Evolutionary conservation across 2,888 invertebrate species (phyloP), one percentile per base, ranked within the genome.

Genomic region (Drosophila prolongata): DNA sequence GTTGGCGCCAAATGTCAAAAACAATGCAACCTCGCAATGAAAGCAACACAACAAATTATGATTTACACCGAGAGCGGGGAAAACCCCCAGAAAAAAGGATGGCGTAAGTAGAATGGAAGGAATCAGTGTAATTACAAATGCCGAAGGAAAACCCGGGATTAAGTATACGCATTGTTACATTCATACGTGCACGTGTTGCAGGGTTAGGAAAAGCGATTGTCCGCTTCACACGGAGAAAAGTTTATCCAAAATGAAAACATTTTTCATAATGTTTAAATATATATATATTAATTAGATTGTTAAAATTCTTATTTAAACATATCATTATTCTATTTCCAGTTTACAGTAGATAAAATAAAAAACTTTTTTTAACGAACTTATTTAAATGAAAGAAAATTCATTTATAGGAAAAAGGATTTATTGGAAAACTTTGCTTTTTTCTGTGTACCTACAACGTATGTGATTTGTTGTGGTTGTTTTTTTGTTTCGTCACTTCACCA

Each of bases 1-100:
- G 78, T 80, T 85, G 82, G 83, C 82, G 86, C 82, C 82, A 80
- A 85, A 86, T 82, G 83, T 77, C 83, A 80, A 83, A 75, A 83
- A 83, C 82, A 85, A 85, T 83, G 82, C 86, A 82, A 77, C 47
- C 47, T 43, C 46, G 49, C 62, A 53, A 40, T 53, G 46, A 35
- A 53, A 44, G 64, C 65, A 58, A 66, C 53, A 56, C 69, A 77
- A 70, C 66, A 75, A 77, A 65, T 77, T 83, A 75, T 83, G 75
- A 77, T 80, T 78, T 81, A 84, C 81, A 77, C 71, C 62, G 74
- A 58, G 56, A 37, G 54, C n/a, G 46, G 19, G n/a, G 13, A 19
- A 42, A n/a, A 13, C n/a, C 10, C n/a, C 2, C 4, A 10, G 37
- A 34, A 34, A 55, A 24, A 30, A 49, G 34, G 30, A 19, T 13